phyloP scores from a whole-genome alignment of 1,140 invertebrate species.

The Bicyclus anynana region DNA sequence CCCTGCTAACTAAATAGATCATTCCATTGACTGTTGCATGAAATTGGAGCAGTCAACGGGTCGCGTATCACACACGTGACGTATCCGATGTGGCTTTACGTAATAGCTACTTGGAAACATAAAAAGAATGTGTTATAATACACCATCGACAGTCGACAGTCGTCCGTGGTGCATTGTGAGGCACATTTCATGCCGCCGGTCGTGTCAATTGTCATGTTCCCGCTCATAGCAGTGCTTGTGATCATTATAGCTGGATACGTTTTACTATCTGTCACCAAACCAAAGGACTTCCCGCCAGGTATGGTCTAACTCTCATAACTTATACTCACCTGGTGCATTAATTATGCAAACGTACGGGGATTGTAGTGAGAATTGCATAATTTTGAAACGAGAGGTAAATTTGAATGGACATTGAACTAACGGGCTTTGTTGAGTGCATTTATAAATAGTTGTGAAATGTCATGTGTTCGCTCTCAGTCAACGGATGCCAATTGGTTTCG shows the following conservation, averaged over 20 bases:
- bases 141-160: slow-evolving; percentile 19
- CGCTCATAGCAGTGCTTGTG: slow-evolving; percentile 8
- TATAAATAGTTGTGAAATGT: slow-evolving; percentile 7
- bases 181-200: too few species aligned
- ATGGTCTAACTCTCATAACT: background rate
- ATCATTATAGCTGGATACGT: slow-evolving; percentile 13
- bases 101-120: slow-evolving; percentile 20
- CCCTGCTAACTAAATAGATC: background rate
- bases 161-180: slow-evolving; percentile 1
- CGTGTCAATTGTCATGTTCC: too few species aligned
- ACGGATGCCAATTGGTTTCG: slow-evolving; percentile 1
- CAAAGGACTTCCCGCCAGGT: slow-evolving; percentile 26
- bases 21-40: background rate
- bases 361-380: background rate
- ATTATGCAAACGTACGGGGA: background rate
- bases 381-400: background rate
- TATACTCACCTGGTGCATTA: background rate
- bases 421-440: background rate
- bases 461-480: background rate
- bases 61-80: background rate
- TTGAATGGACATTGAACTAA: background rate
- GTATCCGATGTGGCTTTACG: slow-evolving; percentile 15
- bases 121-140: slow-evolving; percentile 23
- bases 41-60: background rate
- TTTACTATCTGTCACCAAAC: slow-evolving; percentile 17